Conservation (phyloP, 2,888 invertebrate species). For the Trachelus stipa region DNA sequence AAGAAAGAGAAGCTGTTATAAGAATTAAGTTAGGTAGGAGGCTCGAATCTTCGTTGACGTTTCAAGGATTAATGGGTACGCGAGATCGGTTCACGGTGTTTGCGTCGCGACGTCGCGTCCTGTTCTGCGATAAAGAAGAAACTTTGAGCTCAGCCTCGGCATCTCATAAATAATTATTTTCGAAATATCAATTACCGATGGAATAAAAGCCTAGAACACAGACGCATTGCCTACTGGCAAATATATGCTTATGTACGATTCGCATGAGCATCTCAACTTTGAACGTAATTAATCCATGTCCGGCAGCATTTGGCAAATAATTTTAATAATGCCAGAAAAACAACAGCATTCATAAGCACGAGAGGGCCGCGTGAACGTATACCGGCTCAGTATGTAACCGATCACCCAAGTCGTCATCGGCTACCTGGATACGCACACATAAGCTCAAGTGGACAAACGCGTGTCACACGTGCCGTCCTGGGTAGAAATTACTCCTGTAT, state of each 20-base stretch:
- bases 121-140: neutral
- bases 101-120: neutral
- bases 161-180: constrained; percentile 29
- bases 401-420: neutral
- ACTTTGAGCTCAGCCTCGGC: constrained; percentile 11
- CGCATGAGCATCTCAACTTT: neutral
- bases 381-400: neutral
- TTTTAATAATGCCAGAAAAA: neutral
- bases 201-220: neutral
- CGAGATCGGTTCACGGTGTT: neutral
- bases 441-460: neutral
- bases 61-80: neutral
- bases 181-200: constrained; percentile 21
- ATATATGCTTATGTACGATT: neutral
- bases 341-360: neutral
- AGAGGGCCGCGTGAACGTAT: neutral
- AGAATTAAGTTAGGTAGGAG: neutral
- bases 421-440: neutral
- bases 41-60: neutral
- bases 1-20: neutral
- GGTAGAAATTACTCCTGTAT: neutral
- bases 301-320: neutral
- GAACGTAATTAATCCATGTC: neutral
- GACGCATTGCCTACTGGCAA: neutral
- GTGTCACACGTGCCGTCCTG: neutral